phyloP scores from a whole-genome alignment of 2,797 vertebrate genomes.

The Acrossocheilus fasciatus region DNA sequence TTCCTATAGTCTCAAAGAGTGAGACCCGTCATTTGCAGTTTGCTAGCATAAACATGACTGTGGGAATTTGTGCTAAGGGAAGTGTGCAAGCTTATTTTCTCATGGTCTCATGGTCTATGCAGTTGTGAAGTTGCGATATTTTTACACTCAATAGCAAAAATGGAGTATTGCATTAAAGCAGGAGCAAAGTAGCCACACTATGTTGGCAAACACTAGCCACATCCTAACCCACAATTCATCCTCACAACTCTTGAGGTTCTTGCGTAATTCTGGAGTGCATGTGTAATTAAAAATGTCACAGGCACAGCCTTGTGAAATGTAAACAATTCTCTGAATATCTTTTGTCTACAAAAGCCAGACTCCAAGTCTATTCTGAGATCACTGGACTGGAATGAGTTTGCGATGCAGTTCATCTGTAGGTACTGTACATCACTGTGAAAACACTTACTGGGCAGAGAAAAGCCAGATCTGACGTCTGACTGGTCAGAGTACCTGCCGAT shows the following conservation, averaged over 20 bases:
- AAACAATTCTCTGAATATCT: constrained; percentile 12
- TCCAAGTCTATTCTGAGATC: neutral
- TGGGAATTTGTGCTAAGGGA: neutral
- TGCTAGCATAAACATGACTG: neutral
- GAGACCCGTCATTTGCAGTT: neutral
- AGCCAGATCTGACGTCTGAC: neutral
- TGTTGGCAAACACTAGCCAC: neutral
- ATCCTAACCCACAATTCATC: neutral
- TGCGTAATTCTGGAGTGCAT: neutral
- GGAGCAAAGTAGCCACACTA: neutral
- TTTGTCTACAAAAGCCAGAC: neutral
- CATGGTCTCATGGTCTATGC: neutral
- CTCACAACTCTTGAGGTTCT: neutral
- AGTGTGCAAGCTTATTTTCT: neutral
- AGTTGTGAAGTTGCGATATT: neutral
- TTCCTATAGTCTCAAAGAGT: neutral
- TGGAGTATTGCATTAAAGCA: neutral
- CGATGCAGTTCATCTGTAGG: neutral
- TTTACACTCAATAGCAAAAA: neutral
- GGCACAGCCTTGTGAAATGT: constrained; percentile 32
- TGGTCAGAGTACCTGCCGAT: neutral
- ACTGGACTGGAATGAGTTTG: neutral
- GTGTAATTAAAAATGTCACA: constrained; percentile 15
- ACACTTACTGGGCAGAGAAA: constrained; percentile 37
- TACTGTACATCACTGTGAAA: constrained; percentile 2